Conservation (phyloP, 2,888 invertebrate species). For the Cryptocephalus primarius region DNA sequence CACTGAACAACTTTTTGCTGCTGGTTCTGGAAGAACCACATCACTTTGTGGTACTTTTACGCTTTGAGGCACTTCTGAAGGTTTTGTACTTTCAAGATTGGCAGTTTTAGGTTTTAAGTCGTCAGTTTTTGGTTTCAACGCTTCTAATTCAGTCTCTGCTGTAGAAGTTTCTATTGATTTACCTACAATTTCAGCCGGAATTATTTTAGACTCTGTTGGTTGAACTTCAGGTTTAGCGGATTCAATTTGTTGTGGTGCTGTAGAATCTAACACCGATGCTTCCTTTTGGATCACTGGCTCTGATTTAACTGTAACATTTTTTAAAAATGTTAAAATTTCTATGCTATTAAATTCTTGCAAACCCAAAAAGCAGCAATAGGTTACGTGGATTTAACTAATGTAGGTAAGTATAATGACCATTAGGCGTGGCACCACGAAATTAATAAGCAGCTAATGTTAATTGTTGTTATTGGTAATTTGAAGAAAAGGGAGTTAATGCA, state of each 20-base stretch:
- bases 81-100: background rate
- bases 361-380: too few relatives aligned
- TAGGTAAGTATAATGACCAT: slow-evolving; percentile 3
- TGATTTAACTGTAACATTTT: slow-evolving; percentile 8
- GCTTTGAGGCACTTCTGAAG: background rate
- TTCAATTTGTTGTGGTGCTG: too few relatives aligned
- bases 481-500: slow-evolving; percentile 7
- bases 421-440: background rate
- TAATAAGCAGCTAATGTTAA: slow-evolving; percentile 7
- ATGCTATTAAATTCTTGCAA: too few relatives aligned
- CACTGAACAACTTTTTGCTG: slow-evolving; percentile 3
- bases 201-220: slow-evolving; percentile 3
- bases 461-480: background rate
- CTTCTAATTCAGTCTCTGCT: background rate
- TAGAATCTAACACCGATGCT: background rate
- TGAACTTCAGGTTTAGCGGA: background rate
- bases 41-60: slow-evolving; percentile 1
- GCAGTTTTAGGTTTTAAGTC: background rate
- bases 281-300: background rate
- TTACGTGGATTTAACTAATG: background rate
- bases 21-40: slow-evolving; percentile 14
- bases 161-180: slow-evolving; percentile 4
- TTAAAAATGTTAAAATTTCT: slow-evolving; percentile 3
- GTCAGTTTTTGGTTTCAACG: background rate
- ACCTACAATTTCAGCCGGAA: slow-evolving; percentile 16